phyloP scores from a whole-genome alignment of 2,888 invertebrate genomes.

The Torymus tubicola region DNA sequence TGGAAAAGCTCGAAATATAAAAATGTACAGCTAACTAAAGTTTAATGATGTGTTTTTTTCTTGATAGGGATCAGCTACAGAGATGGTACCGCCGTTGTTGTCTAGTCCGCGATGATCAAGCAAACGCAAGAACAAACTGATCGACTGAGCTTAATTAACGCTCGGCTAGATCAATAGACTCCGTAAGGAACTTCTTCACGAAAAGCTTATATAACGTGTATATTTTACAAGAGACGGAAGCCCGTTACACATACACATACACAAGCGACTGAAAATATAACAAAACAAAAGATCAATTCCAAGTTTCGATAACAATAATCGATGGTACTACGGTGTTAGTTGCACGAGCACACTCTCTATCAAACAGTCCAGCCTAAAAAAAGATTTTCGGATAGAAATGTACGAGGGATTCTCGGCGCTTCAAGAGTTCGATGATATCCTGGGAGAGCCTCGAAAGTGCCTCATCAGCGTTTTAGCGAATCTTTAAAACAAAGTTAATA shows the following conservation, averaged over 20 bases:
- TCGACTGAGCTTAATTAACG: slow-evolving; percentile 55
- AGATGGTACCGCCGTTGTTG: slow-evolving; percentile 61
- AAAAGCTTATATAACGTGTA: slow-evolving; percentile 21
- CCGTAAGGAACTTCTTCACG: slow-evolving; percentile 52
- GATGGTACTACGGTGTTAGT: slow-evolving; percentile 34
- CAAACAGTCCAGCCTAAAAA: slow-evolving; percentile 46
- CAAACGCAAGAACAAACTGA: slow-evolving; percentile 57
- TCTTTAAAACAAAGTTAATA: slow-evolving; percentile 53
- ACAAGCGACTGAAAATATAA: slow-evolving; percentile 22
- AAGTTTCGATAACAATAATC: slow-evolving; percentile 44
- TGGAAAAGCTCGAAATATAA: neutral
- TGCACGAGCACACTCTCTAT: slow-evolving; percentile 28
- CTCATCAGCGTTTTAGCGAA: slow-evolving; percentile 67
- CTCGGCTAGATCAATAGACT: slow-evolving; percentile 40
- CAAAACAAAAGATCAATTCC: slow-evolving; percentile 26
- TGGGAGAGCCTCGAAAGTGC: slow-evolving; percentile 72
- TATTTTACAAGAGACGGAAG: slow-evolving; percentile 28
- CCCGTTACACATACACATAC: neutral
- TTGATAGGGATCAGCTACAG: slow-evolving; percentile 27
- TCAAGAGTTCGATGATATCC: slow-evolving; percentile 53
- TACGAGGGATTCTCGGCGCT: slow-evolving; percentile 39
- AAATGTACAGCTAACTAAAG: no score
- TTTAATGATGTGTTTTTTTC: neutral
- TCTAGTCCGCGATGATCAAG: slow-evolving; percentile 64
- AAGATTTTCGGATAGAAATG: slow-evolving; percentile 8